These are phyloP conservation scores for Tridacna gigas DNA, from an alignment of 2,888 invertebrate species.

Conservation along the genomic window DNA sequence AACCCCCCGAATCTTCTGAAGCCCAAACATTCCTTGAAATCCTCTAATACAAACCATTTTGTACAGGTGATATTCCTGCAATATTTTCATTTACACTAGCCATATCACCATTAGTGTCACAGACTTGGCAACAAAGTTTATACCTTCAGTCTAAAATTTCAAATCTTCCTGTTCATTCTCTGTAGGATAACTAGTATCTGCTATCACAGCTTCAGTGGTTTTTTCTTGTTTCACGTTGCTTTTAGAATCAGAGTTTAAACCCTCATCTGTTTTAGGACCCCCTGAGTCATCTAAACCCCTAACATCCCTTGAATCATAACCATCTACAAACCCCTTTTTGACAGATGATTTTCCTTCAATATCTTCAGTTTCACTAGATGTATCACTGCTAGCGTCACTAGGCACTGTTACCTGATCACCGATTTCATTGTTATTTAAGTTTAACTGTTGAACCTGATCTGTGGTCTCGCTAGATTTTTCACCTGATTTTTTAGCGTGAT, in stretches of 20 bases:
- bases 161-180: slow-evolving; percentile 10
- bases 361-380: not conserved
- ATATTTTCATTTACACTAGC: not conserved
- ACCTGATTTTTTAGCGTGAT: slow-evolving; percentile 51
- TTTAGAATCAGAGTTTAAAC: not conserved
- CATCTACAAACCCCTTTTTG: not conserved
- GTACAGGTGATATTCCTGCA: not conserved
- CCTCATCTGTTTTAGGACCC: too few species aligned
- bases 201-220: not conserved
- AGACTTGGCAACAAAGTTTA: too few species aligned
- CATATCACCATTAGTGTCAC: not conserved
- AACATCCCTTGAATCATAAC: not conserved
- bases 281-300: not conserved
- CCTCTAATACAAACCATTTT: not conserved
- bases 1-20: not conserved
- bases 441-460: slow-evolving; percentile 11
- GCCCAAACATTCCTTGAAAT: not conserved
- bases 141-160: not conserved
- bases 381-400: not conserved
- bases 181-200: not conserved
- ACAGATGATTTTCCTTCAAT: not conserved
- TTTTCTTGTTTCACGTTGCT: not conserved
- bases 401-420: not conserved
- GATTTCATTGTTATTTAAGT: not conserved
- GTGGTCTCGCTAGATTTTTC: slow-evolving; percentile 35